These are phyloP conservation scores for Geodia barretti DNA, from an alignment of 37 sponge, comb jelly and placozoan species.

Conservation along the genomic window DNA sequence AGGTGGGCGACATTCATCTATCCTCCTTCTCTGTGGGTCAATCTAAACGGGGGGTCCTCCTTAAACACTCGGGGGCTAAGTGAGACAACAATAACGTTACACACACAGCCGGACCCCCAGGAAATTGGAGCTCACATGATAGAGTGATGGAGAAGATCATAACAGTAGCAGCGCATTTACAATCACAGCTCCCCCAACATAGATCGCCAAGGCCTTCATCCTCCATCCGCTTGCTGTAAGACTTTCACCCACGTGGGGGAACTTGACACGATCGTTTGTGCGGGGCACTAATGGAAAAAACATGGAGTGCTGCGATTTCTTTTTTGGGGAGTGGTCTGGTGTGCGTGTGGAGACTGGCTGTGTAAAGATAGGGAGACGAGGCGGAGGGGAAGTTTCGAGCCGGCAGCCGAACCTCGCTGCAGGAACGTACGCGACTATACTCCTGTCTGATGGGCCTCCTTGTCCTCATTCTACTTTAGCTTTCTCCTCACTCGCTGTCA, in stretches of 20 bases:
- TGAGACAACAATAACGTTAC: too few species aligned
- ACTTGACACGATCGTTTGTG: background rate
- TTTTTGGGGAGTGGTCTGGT: background rate
- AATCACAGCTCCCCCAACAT: background rate
- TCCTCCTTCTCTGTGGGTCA: too few species aligned
- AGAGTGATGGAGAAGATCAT: background rate
- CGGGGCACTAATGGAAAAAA: background rate
- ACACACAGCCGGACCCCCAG: too few species aligned
- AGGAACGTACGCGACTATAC: background rate
- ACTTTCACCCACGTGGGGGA: background rate
- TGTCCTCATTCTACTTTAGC: background rate
- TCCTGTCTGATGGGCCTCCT: background rate
- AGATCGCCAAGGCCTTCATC: background rate
- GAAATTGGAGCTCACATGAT: background rate
- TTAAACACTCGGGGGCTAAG: too few species aligned
- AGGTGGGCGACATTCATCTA: too few species aligned
- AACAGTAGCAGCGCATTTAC: background rate
- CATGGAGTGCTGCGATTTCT: background rate
- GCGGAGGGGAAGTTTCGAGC: background rate
- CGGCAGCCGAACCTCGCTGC: too few species aligned
- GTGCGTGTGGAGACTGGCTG: background rate
- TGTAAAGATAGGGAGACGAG: background rate
- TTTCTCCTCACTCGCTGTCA: too few species aligned
- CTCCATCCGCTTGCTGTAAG: too few species aligned
- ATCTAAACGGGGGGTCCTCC: too few species aligned